These are phyloP conservation scores for Tuta absoluta DNA, from an alignment of 2,888 invertebrate genomes.

Conservation along the genomic window DNA sequence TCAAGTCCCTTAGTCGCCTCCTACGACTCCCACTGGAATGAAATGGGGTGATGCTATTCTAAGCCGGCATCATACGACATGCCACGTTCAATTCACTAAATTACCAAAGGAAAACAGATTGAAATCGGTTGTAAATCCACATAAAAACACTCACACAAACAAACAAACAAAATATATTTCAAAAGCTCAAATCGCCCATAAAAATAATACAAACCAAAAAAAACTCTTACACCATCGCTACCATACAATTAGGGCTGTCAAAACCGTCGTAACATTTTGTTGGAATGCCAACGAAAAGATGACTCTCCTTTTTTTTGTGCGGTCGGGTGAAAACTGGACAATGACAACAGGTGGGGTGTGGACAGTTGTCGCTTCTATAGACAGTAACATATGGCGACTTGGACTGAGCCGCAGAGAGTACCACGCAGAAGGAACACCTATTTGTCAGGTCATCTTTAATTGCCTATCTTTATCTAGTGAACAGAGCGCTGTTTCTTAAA, in stretches of 20 bases:
- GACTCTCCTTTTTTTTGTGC: not conserved
- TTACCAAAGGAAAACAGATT: too few relatives aligned
- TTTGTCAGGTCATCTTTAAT: not conserved
- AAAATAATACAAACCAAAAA: not conserved
- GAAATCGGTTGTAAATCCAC: too few relatives aligned
- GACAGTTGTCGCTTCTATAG: constrained; percentile 44
- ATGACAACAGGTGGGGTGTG: constrained; percentile 50
- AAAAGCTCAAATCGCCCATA: not conserved
- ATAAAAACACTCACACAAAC: too few relatives aligned
- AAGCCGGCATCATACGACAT: too few relatives aligned
- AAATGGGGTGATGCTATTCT: too few relatives aligned
- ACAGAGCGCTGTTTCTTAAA: too few relatives aligned
- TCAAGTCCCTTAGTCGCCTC: too few relatives aligned
- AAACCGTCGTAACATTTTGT: constrained; percentile 35
- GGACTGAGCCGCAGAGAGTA: constrained; percentile 28
- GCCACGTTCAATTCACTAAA: too few relatives aligned
- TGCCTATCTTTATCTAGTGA: not conserved
- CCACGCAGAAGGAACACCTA: not conserved
- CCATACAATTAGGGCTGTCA: constrained; percentile 30
- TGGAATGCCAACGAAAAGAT: constrained; percentile 24
- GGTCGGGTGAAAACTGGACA: not conserved
- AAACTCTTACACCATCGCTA: not conserved
- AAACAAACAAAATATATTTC: not conserved
- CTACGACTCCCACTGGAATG: too few relatives aligned
- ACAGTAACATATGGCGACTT: constrained; percentile 42